Percentiles rank a stretch among this genome's conserved stretches.
phyloP scores from a whole-genome alignment of 2,797 vertebrate species.

The Parambassis ranga region DNA sequence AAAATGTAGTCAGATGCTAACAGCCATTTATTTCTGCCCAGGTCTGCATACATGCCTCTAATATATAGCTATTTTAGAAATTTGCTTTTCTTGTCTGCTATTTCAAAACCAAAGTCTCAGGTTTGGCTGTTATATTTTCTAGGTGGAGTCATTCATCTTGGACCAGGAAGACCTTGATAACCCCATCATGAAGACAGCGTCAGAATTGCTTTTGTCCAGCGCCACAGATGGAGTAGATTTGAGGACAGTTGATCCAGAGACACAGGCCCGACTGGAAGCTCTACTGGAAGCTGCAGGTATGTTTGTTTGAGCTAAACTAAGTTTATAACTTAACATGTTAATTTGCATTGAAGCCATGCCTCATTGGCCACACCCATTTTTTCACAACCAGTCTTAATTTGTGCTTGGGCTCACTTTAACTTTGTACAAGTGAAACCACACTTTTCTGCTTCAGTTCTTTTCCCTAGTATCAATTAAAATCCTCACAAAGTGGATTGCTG shows the following conservation, averaged over 20 bases:
- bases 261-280: conserved; percentile 96
- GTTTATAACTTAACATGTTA: conserved; percentile 15
- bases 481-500: not conserved
- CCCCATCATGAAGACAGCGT: conserved; percentile 98
- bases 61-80: conserved; percentile 1
- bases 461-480: not conserved
- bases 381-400: not conserved
- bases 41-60: no score
- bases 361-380: conserved; percentile 9
- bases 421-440: not conserved
- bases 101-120: no score
- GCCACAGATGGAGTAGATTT: conserved; percentile 96
- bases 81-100: not conserved
- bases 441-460: conserved; percentile 10
- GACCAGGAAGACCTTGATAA: conserved; percentile 99
- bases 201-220: conserved; percentile 95
- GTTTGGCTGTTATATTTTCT: no score
- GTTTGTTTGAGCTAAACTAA: conserved; percentile 9
- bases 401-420: conserved; percentile 7
- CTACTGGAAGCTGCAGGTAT: conserved; percentile 98
- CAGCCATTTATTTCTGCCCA: not conserved
- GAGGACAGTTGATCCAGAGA: conserved; percentile 98
- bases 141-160: conserved; percentile 99
- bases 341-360: conserved; percentile 15
- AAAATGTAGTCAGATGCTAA: not conserved